Percentiles rank a stretch among this genome's conserved stretches.
These are phyloP conservation scores for Bambusicola thoracicus DNA, from an alignment of 2,113 vertebrate genomes.

Conservation along the genomic window DNA sequence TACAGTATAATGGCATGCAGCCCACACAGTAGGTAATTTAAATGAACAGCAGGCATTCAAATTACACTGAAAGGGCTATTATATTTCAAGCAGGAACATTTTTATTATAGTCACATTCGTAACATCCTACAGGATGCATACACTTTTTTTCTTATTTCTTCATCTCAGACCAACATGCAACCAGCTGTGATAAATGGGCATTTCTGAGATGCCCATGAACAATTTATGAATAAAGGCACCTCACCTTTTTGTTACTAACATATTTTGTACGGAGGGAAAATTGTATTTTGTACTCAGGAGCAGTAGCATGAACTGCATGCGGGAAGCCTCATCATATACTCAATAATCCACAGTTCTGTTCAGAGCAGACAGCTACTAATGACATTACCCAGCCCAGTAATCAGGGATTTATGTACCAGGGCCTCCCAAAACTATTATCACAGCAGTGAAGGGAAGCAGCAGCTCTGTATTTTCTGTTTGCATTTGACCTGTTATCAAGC, in stretches of 20 bases:
- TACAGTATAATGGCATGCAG: neutral
- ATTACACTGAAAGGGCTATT: conserved; percentile 4
- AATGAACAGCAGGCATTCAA: conserved; percentile 46
- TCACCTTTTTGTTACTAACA: neutral
- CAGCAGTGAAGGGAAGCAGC: neutral
- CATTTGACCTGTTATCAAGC: neutral
- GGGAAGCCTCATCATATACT: neutral
- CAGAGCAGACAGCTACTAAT: neutral
- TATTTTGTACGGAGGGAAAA: neutral
- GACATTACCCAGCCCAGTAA: neutral
- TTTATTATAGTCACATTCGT: conserved; percentile 23
- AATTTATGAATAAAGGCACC: neutral
- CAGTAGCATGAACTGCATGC: neutral
- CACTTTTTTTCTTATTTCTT: neutral
- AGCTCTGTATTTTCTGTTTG: neutral
- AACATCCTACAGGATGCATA: neutral
- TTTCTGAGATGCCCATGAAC: neutral
- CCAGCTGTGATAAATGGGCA: neutral
- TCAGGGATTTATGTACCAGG: neutral
- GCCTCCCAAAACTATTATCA: neutral
- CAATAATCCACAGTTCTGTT: neutral
- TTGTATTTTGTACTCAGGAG: neutral
- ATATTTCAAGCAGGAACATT: conserved; percentile 42
- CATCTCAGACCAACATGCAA: neutral
- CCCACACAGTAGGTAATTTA: conserved; percentile 32